A percentile compares a stretch with the other conserved stretches of the same genome.
Conservation (phyloP, 2,888 invertebrate genomes). For the Glaucopsyche alexis region DNA sequence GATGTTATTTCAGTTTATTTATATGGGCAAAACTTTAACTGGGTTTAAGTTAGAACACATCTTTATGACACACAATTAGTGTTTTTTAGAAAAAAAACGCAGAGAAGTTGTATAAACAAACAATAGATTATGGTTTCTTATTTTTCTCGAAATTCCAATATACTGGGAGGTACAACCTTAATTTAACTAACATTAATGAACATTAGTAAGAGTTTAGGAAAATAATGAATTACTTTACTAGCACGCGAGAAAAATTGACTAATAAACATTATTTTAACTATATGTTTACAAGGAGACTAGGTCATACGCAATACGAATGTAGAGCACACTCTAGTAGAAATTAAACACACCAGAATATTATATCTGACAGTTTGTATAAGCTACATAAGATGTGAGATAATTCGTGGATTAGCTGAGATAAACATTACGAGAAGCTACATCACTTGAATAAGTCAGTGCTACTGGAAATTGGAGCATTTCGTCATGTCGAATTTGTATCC, state of each 20-base stretch:
- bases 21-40: constrained; percentile 12
- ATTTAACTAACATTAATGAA: background rate
- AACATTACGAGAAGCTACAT: constrained; percentile 16
- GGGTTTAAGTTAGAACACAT: background rate
- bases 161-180: too few species aligned
- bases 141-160: too few species aligned
- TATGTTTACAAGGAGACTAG: background rate
- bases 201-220: background rate
- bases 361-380: constrained; percentile 25
- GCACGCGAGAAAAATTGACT: background rate
- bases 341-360: constrained; percentile 28
- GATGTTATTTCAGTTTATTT: constrained; percentile 24
- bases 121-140: background rate
- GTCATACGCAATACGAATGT: constrained; percentile 4
- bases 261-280: background rate
- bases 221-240: background rate
- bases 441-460: constrained; percentile 5
- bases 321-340: constrained; percentile 22
- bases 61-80: background rate
- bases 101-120: background rate
- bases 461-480: background rate
- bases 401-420: constrained; percentile 21
- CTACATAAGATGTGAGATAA: constrained; percentile 25
- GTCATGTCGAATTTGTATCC: background rate
- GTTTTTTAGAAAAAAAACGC: background rate